These are phyloP conservation scores for Holcopasites calliopsidis DNA, from an alignment of 1,140 invertebrate species.

Conservation along the genomic window DNA sequence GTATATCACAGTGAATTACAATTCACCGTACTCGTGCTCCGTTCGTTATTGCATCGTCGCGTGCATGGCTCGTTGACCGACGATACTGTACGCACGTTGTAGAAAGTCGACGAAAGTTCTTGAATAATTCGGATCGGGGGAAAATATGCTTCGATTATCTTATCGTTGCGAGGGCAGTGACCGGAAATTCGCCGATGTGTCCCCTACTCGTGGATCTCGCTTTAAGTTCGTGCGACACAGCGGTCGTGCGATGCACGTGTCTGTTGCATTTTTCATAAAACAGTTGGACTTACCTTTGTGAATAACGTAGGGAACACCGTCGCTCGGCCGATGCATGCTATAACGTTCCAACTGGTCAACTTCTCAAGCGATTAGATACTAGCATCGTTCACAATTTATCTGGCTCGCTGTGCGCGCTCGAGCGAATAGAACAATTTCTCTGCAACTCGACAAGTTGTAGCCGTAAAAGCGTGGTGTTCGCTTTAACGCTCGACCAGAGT, in stretches of 20 bases:
- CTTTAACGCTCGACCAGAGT: no score
- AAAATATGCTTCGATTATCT: no score
- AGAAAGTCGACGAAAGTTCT: no score
- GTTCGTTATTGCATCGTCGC: not conserved
- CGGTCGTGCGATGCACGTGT: constrained; percentile 12
- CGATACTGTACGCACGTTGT: no score
- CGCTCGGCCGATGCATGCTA: not conserved
- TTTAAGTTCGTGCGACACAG: constrained; percentile 25
- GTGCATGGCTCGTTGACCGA: constrained; percentile 20
- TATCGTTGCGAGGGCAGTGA: no score
- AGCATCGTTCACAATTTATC: not conserved
- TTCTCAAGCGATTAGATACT: not conserved
- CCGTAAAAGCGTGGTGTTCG: no score
- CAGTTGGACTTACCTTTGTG: constrained; percentile 22
- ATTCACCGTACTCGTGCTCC: not conserved
- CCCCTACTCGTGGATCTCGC: not conserved
- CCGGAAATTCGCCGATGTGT: constrained; percentile 15
- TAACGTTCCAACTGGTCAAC: not conserved
- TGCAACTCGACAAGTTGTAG: not conserved
- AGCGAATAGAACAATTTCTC: not conserved
- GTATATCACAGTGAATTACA: constrained; percentile 25
- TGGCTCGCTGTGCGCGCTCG: no score
- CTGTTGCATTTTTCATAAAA: constrained; percentile 45
- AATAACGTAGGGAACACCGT: not conserved
- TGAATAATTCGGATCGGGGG: not conserved